A percentile compares a stretch with the other conserved stretches of the same genome.
phyloP scores from a whole-genome alignment of 2,113 vertebrate genomes.

The Cavia aperea region DNA sequence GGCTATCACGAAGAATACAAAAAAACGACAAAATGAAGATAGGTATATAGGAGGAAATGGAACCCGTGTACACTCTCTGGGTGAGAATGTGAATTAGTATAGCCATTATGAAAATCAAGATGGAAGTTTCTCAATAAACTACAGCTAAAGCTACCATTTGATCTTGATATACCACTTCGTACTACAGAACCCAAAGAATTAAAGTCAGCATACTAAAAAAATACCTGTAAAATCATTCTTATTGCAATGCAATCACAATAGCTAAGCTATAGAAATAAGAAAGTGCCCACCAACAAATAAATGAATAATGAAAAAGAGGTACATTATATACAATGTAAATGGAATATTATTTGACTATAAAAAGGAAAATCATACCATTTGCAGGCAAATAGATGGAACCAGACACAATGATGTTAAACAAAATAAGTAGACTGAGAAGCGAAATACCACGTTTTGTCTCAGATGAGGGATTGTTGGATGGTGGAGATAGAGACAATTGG shows the following conservation, averaged over 20 bases:
- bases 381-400: not conserved
- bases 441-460: not conserved
- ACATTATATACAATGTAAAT: not conserved
- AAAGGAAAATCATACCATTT: not conserved
- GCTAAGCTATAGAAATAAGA: not conserved
- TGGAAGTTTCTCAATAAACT: not conserved
- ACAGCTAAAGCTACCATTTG: not conserved
- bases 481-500: not conserved
- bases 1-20: not conserved
- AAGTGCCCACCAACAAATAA: not conserved
- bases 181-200: not conserved
- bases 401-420: not conserved
- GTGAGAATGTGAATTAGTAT: not conserved
- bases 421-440: not conserved
- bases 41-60: not conserved
- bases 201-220: not conserved
- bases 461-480: not conserved
- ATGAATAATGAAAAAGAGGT: not conserved
- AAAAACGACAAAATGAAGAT: not conserved
- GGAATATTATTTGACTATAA: not conserved
- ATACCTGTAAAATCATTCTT: not conserved
- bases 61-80: not conserved
- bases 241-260: not conserved
- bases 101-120: not conserved
- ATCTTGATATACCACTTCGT: not conserved